phyloP scores from a whole-genome alignment of 2,888 invertebrate genomes.

The Ischnura elegans region DNA sequence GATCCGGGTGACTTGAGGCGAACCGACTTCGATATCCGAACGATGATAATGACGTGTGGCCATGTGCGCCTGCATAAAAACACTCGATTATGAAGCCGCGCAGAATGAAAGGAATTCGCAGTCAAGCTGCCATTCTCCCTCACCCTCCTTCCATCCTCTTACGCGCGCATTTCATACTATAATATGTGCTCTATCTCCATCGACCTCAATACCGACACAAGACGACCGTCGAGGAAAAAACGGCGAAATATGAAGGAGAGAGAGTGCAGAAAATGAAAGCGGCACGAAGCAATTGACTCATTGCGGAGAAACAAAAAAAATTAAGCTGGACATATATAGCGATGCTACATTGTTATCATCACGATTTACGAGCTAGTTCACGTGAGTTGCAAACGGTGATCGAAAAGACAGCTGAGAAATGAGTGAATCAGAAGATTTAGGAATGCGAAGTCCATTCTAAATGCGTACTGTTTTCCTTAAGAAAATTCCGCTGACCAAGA shows the following conservation, averaged over 20 bases:
- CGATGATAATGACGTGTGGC: background rate
- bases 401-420: no score
- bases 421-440: no score
- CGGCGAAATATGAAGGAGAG: background rate
- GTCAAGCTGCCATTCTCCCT: background rate
- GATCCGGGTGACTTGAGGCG: background rate
- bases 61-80: background rate
- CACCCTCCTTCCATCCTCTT: no score
- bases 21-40: background rate
- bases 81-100: background rate
- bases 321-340: background rate
- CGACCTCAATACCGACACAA: background rate
- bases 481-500: no score
- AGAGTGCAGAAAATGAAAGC: background rate
- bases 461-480: no score
- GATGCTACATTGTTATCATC: background rate
- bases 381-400: background rate
- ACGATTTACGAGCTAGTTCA: background rate
- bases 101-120: background rate
- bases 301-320: background rate
- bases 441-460: no score
- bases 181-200: background rate
- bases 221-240: background rate
- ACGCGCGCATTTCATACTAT: no score
- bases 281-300: background rate